A percentile compares a stretch with the other conserved stretches of the same genome.
Evolutionary conservation across 2,888 invertebrate species (phyloP).

Genomic region (Andrena minutula): DNA sequence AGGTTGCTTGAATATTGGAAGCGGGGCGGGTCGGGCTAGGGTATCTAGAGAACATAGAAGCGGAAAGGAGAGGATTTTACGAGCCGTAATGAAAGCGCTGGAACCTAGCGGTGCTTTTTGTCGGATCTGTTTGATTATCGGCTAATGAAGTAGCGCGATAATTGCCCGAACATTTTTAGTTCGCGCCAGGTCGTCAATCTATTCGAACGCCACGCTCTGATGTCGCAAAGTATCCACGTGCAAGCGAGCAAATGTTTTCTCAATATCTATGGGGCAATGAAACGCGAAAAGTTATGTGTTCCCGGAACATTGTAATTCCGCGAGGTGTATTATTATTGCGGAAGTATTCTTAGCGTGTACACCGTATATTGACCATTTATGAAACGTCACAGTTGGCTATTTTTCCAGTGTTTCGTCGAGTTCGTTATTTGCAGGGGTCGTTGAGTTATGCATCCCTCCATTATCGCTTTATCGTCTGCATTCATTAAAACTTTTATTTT

Average conservation of each 20-base stretch:
- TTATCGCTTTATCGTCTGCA: no score
- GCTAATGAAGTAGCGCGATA: constrained; percentile 38
- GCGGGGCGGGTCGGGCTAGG: background rate
- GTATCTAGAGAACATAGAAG: background rate
- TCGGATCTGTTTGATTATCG: constrained; percentile 38
- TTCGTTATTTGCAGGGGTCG: no score
- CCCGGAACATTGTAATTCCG: constrained; percentile 19
- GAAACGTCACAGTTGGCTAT: no score
- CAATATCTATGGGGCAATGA: constrained; percentile 13
- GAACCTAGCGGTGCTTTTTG: constrained; percentile 27
- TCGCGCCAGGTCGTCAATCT: constrained; percentile 10
- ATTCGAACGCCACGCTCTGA: background rate
- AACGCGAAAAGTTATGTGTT: constrained; percentile 20
- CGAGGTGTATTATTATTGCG: constrained; percentile 16
- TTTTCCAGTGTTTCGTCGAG: no score
- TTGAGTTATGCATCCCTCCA: no score
- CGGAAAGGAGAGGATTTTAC: constrained; percentile 32
- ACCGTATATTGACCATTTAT: no score
- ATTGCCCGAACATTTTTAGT: constrained; percentile 22
- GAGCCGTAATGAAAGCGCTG: constrained; percentile 26
- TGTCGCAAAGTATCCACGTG: background rate
- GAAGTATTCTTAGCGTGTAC: constrained; percentile 10
- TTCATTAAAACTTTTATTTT: no score
- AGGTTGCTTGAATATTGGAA: constrained; percentile 28
- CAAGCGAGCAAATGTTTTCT: background rate